Evolutionary conservation across 2,888 invertebrate species (phyloP).

Genomic region (Patella caerulea): DNA sequence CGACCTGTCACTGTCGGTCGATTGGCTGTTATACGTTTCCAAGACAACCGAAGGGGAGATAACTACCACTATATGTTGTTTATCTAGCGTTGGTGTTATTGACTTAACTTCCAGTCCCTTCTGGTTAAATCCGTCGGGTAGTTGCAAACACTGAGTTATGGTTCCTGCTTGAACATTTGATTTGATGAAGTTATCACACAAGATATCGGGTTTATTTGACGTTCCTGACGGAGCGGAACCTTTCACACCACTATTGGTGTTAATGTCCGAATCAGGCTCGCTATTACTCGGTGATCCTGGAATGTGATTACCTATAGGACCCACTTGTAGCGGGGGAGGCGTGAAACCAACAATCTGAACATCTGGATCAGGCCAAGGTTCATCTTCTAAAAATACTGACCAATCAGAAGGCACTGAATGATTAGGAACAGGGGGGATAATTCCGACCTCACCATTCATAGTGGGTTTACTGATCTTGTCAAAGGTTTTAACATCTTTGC

Average conservation of each 20-base stretch:
- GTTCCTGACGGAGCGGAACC: constrained; percentile 25
- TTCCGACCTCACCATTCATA: not conserved
- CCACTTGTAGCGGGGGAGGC: constrained; percentile 43
- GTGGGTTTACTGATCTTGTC: not conserved
- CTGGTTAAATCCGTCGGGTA: constrained; percentile 54
- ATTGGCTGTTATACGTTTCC: not conserved
- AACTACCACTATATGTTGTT: constrained; percentile 77
- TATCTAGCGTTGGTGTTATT: constrained; percentile 80
- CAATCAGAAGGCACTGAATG: constrained; percentile 23
- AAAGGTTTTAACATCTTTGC: not conserved
- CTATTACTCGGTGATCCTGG: constrained; percentile 17
- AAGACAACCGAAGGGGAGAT: constrained; percentile 47
- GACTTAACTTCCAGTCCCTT: constrained; percentile 77
- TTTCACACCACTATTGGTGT: constrained; percentile 1
- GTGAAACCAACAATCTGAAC: constrained; percentile 64
- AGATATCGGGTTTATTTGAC: constrained; percentile 32
- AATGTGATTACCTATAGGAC: not conserved
- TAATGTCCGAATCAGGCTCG: not conserved
- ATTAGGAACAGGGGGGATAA: not conserved
- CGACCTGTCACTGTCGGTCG: constrained; percentile 4
- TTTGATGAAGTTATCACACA: constrained; percentile 7
- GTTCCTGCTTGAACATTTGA: constrained; percentile 39
- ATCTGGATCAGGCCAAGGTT: constrained; percentile 49
- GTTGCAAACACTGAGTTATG: constrained; percentile 65
- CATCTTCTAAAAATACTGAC: constrained; percentile 33